These are phyloP conservation scores for Eudyptes chrysolophus DNA, from an alignment of 2,113 vertebrate species.

Conservation along the genomic window DNA sequence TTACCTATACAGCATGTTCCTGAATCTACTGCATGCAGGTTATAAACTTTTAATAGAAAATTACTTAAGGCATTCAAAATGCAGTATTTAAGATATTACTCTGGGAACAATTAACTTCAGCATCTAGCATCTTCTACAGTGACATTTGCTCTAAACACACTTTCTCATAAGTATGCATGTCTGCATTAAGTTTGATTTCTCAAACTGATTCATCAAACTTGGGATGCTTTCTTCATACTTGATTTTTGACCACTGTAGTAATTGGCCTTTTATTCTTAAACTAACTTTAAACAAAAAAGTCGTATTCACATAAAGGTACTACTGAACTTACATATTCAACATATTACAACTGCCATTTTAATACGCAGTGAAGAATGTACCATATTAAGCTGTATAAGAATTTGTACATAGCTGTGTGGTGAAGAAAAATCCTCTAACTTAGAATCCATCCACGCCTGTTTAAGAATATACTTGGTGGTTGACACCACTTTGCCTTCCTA, in stretches of 20 bases:
- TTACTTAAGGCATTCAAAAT: background rate
- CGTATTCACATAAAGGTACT: background rate
- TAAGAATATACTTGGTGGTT: background rate
- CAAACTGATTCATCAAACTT: background rate
- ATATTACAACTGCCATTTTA: background rate
- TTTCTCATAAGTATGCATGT: background rate
- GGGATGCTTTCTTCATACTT: background rate
- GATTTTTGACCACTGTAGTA: background rate
- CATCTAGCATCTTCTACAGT: background rate
- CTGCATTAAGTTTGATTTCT: background rate
- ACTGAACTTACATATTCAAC: background rate
- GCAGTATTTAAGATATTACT: background rate
- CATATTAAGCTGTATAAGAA: background rate
- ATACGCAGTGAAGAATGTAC: background rate
- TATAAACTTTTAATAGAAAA: background rate
- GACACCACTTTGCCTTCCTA: background rate
- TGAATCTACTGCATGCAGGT: background rate
- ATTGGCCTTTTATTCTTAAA: background rate
- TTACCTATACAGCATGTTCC: accelerated
- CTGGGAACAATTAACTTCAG: background rate
- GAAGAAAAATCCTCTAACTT: background rate
- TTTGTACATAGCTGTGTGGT: background rate
- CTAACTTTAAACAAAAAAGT: background rate
- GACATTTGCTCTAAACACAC: background rate
- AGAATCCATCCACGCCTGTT: background rate